Evolutionary conservation across 2,797 vertebrate species (phyloP), one percentile per base, ranked within the genome.

Genomic region (Melanotaenia pygmaea): DNA sequence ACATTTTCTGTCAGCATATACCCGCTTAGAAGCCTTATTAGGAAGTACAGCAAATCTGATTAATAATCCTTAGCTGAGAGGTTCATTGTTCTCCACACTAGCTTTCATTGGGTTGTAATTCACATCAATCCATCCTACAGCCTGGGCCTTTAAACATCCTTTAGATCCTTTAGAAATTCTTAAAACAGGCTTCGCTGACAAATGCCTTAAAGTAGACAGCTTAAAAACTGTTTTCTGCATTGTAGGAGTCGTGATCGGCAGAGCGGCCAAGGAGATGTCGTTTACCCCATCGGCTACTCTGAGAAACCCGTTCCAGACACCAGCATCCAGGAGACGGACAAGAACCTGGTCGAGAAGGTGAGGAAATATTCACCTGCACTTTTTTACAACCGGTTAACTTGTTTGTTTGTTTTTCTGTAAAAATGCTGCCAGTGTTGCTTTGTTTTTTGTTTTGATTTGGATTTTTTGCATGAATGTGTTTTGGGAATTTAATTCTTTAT

Each of bases 281-380:
- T 97, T 51, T 98, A 97, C 71, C 97, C 97, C 6, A 96, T 99
- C 8, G 97, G 97, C 1, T 98, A 96, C 85, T 96, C 96, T 0
- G 97, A 99, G 83, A 97, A 97, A 84, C 96, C 97, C 0, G 95
- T 98, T 7, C 97, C 97, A 0, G 97, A 99, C 87, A 97, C 96
- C 79, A 96, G 97, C 51, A 97, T 98, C 28, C 97, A 99, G 90
- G 97, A 99, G 82, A 97, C 97, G 0, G 97, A 99, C 91, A 96
- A 96, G 87, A 98, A 97, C 82, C 94, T 98, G 56, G 97, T 98
- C 88, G 97, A 98, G 89, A 99, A 99, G 96, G 97, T 97, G 88
- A 89, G 69, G 26, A 38, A 34, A 22, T 14, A 20, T 4, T 47
- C 20, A 26, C 22, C 22, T 26, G 1, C 10, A 13, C 51, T 22